phyloP scores from a whole-genome alignment of 2,113 vertebrate species.

The Propithecus coquereli region DNA sequence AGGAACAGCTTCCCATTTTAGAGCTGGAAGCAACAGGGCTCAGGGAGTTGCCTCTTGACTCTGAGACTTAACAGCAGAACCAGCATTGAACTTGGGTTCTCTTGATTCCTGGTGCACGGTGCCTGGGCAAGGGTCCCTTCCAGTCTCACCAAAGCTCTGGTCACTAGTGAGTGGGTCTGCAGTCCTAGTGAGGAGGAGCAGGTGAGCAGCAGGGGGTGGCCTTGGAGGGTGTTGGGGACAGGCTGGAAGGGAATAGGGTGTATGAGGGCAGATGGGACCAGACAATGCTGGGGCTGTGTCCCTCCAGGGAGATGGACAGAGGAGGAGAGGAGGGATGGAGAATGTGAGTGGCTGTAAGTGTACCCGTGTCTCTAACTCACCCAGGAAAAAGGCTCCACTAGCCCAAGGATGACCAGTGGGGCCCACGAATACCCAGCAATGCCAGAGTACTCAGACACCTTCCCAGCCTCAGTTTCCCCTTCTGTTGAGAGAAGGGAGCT shows the following conservation, averaged over 20 bases:
- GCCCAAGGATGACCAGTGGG: neutral
- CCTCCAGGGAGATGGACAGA: neutral
- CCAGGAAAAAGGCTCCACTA: neutral
- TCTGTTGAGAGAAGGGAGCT: neutral
- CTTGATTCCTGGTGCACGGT: neutral
- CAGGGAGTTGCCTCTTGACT: neutral
- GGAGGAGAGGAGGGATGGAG: neutral
- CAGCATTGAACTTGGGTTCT: neutral
- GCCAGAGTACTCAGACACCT: neutral
- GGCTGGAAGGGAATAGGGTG: neutral
- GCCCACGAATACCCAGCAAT: neutral
- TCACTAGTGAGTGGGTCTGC: neutral
- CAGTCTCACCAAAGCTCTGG: neutral
- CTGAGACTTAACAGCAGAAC: neutral
- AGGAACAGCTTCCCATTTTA: neutral
- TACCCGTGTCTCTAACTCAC: neutral
- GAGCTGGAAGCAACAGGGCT: neutral
- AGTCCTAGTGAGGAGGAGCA: neutral
- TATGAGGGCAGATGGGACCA: neutral
- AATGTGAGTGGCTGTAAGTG: neutral
- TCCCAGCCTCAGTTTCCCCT: conserved; percentile 24
- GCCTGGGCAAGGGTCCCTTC: neutral
- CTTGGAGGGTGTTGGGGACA: neutral
- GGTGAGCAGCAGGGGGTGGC: conserved; percentile 2
- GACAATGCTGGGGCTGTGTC: neutral